Conservation (phyloP, 2,888 invertebrate genomes). For the Tribolium freemani region DNA sequence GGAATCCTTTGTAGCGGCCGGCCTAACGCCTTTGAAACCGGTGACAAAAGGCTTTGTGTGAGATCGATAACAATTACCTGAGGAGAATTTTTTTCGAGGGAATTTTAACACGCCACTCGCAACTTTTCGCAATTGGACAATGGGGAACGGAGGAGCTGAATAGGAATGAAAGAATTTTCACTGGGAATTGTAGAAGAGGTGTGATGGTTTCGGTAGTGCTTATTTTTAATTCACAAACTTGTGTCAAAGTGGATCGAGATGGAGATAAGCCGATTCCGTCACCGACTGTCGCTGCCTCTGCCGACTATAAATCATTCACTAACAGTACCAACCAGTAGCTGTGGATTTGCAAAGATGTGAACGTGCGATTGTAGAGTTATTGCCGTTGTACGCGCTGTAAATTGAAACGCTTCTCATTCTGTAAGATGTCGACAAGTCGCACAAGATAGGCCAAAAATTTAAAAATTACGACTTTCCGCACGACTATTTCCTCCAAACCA, state of each 20-base stretch:
- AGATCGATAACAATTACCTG: slow-evolving; percentile 39
- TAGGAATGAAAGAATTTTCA: background rate
- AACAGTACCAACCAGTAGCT: background rate
- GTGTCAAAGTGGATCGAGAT: background rate
- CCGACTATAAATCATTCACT: background rate
- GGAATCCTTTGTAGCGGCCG: slow-evolving; percentile 24
- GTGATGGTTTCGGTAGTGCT: background rate
- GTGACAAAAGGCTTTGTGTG: slow-evolving; percentile 29
- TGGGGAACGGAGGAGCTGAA: background rate
- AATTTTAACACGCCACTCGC: slow-evolving; percentile 30
- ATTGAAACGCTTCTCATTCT: slow-evolving; percentile 12
- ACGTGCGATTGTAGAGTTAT: background rate
- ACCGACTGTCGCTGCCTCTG: background rate
- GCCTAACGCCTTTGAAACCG: slow-evolving; percentile 21
- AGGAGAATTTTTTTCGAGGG: slow-evolving; percentile 28
- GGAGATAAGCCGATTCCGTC: background rate
- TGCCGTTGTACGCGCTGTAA: slow-evolving; percentile 6
- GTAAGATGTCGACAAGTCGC: background rate
- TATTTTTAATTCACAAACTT: background rate
- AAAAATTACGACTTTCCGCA: too few species aligned
- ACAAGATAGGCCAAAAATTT: background rate
- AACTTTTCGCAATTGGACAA: slow-evolving; percentile 23
- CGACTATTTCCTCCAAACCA: too few species aligned
- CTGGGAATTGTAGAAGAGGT: background rate
- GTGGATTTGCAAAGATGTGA: slow-evolving; percentile 1